Percentiles rank a stretch among this genome's conserved stretches.
Conservation (phyloP, 2,113 vertebrate species). For the Caretta caretta region DNA sequence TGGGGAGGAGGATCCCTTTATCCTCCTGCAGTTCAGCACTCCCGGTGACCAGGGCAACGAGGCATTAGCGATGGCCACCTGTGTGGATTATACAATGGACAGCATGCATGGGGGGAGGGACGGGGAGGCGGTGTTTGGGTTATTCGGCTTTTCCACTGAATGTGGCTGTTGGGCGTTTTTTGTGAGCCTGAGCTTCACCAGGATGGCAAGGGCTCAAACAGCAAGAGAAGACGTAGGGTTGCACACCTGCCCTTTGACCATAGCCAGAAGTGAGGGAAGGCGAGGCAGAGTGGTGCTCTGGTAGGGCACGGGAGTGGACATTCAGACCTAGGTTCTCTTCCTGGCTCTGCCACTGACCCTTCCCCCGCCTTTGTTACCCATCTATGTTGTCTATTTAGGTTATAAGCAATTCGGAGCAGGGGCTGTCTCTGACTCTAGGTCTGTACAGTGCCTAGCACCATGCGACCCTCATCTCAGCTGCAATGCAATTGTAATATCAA, state of each 20-base stretch:
- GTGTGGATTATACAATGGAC: not conserved
- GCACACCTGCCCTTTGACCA: not conserved
- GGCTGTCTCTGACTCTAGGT: not conserved
- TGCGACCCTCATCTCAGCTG: not conserved
- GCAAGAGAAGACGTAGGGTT: not conserved
- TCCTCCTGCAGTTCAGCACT: not conserved
- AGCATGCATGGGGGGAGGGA: not conserved
- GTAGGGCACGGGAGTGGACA: fast-evolving
- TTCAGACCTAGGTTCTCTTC: not conserved
- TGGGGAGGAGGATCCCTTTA: not conserved
- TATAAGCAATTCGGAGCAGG: not conserved
- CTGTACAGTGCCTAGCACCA: not conserved
- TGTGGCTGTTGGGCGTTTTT: not conserved
- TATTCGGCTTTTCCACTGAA: not conserved
- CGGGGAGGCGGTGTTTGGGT: slow-evolving; percentile 16
- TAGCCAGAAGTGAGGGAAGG: too few species aligned
- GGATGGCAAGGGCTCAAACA: not conserved
- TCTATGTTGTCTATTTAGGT: not conserved
- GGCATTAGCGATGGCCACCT: not conserved
- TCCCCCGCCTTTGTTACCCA: not conserved
- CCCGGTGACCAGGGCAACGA: not conserved
- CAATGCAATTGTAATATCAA: not conserved
- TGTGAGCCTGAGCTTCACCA: not conserved
- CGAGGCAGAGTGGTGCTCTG: not conserved
- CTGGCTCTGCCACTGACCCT: not conserved